Percentiles rank a stretch among this genome's conserved stretches.
Conservation (phyloP, 1,140 invertebrate species). For the Sinonovacula constricta region DNA sequence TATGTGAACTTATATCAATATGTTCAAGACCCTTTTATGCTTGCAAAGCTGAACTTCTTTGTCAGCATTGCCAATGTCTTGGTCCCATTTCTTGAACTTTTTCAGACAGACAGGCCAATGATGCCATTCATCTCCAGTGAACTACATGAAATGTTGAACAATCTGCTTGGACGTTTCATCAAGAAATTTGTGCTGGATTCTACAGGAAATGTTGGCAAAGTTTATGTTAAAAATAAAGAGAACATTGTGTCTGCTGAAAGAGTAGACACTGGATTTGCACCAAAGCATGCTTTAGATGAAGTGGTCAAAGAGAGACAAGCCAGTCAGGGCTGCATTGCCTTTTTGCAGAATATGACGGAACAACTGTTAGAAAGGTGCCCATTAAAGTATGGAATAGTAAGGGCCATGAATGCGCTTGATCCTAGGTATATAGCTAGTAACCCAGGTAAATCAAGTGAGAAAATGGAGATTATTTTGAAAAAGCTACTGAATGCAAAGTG, state of each 20-base stretch:
- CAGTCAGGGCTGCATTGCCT: conserved; percentile 22
- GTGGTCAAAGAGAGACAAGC: conserved; percentile 15
- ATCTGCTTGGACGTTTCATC: conserved; percentile 29
- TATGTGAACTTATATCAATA: conserved; percentile 14
- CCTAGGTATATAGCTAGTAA: conserved; percentile 21
- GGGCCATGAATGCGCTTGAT: conserved; percentile 26
- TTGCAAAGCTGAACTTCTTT: conserved; percentile 33
- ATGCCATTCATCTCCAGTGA: conserved; percentile 43
- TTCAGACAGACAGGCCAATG: conserved; percentile 43
- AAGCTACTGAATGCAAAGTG: conserved; percentile 23
- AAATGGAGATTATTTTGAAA: conserved; percentile 34
- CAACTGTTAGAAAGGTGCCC: conserved; percentile 43
- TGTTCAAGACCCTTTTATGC: conserved; percentile 27
- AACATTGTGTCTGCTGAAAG: conserved; percentile 17
- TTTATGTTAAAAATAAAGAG: conserved; percentile 41
- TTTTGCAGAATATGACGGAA: conserved; percentile 1
- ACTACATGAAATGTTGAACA: conserved; percentile 26
- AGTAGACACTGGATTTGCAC: conserved; percentile 33
- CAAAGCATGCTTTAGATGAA: conserved; percentile 16
- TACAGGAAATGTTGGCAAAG: conserved; percentile 33
- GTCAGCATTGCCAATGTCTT: conserved; percentile 20
- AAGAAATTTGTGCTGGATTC: conserved; percentile 31
- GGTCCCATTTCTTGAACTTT: conserved; percentile 40
- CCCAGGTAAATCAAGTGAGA: conserved; percentile 30
- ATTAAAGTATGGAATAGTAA: conserved; percentile 41